Percentiles rank a stretch among this genome's conserved stretches.
Evolutionary conservation across 2,797 vertebrate species (phyloP).

Genomic region (Amphiprion clarkii): DNA sequence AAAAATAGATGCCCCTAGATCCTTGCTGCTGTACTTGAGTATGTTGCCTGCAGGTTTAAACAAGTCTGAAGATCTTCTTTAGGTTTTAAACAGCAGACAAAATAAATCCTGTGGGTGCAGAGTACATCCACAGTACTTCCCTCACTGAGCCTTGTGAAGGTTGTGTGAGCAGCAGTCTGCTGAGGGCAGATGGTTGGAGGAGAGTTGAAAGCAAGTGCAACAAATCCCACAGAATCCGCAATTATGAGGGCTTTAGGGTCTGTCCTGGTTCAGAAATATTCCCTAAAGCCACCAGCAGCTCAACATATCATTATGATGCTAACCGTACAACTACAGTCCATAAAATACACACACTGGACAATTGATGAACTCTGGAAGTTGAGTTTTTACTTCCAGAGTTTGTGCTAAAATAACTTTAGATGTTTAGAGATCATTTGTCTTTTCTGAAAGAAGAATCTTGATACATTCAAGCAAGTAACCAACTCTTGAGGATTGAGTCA

Average conservation of each 20-base stretch:
- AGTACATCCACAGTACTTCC: constrained; percentile 4
- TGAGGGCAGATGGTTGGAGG: constrained; percentile 26
- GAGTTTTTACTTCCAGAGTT: constrained; percentile 33
- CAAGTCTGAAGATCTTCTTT: neutral
- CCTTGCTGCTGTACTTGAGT: neutral
- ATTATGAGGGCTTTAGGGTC: constrained; percentile 37
- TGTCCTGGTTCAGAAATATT: constrained; percentile 36
- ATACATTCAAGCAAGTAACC: neutral
- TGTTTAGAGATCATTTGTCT: neutral
- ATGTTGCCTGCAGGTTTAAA: constrained; percentile 13
- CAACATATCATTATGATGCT: constrained; percentile 49
- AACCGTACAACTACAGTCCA: constrained; percentile 42
- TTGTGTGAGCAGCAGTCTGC: constrained; percentile 16
- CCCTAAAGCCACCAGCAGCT: constrained; percentile 27
- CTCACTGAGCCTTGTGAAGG: constrained; percentile 12
- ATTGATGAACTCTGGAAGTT: constrained; percentile 3
- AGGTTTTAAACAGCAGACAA: constrained; percentile 19
- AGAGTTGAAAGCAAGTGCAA: constrained; percentile 57
- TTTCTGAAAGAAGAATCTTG: constrained; percentile 3
- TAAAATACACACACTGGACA: constrained; percentile 27
- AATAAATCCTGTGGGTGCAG: constrained; percentile 16
- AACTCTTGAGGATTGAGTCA: neutral
- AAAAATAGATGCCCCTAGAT: neutral
- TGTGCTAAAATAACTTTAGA: constrained; percentile 15
- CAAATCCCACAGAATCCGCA: constrained; percentile 57